Evolutionary conservation across 1,140 invertebrate species (phyloP).

Genomic region (Lerema accius): DNA sequence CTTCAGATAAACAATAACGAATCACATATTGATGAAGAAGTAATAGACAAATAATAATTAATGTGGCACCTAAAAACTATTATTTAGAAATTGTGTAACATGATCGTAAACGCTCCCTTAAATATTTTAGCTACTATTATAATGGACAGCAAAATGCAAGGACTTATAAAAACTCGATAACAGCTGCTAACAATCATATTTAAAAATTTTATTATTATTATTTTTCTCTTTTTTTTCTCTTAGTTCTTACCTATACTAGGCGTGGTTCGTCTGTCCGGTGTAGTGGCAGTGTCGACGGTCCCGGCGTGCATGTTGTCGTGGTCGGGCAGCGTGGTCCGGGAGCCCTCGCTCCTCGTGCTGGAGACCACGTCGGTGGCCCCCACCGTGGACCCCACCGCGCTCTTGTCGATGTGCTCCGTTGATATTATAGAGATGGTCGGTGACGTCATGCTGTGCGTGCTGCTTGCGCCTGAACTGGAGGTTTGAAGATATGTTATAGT

Average conservation of each 20-base stretch:
- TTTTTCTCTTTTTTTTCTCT: no score
- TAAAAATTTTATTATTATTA: no score
- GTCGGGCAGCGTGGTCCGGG: conserved; percentile 57
- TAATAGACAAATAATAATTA: no score
- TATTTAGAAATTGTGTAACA: no score
- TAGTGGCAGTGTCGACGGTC: conserved; percentile 50
- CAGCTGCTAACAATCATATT: no score
- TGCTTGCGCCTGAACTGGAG: conserved; percentile 64
- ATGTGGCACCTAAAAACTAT: no score
- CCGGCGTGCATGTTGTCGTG: conserved; percentile 72
- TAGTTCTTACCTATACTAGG: conserved; percentile 59
- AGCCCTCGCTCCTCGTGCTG: conserved; percentile 29
- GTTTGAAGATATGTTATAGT: not conserved
- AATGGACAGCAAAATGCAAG: no score
- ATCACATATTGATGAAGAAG: no score
- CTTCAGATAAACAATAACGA: no score
- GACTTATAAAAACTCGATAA: no score
- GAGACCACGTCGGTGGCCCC: conserved; percentile 24
- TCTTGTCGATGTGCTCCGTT: conserved; percentile 55
- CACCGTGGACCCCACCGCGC: conserved; percentile 47
- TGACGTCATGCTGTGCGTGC: conserved; percentile 71
- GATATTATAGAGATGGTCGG: conserved; percentile 49
- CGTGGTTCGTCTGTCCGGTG: conserved; percentile 58
- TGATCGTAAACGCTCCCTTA: no score
- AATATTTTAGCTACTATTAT: no score